phyloP scores from a whole-genome alignment of 2,113 vertebrate genomes.

The Panthera tigris region DNA sequence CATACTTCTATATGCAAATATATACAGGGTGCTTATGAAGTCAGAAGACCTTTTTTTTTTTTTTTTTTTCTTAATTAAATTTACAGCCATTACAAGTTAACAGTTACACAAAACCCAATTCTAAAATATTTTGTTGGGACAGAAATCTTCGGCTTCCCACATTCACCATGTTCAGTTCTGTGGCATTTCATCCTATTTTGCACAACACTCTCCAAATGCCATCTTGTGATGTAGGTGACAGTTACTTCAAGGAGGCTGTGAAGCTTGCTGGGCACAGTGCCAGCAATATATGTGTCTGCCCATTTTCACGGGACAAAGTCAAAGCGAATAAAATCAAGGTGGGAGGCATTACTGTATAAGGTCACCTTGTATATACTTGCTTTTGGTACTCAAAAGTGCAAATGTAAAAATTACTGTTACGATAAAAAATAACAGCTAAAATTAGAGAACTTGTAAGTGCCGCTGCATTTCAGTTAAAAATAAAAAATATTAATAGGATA shows the following conservation, averaged over 20 bases:
- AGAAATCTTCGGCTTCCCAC: not conserved
- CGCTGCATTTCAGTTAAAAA: slow-evolving; percentile 46
- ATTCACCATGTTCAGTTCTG: not conserved
- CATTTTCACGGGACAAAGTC: not conserved
- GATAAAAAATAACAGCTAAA: slow-evolving; percentile 10
- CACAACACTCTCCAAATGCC: not conserved
- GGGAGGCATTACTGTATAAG: not conserved
- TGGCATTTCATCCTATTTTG: not conserved
- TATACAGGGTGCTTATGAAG: slow-evolving; percentile 49
- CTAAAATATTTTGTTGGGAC: slow-evolving; percentile 36
- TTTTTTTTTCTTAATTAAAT: slow-evolving; percentile 10
- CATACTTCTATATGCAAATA: slow-evolving; percentile 44
- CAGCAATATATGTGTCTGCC: not conserved
- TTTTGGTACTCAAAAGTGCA: slow-evolving; percentile 10
- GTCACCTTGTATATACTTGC: slow-evolving; percentile 60
- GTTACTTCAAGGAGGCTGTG: not conserved
- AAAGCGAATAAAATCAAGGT: not conserved
- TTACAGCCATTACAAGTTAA: not conserved
- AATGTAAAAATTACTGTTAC: slow-evolving; percentile 1
- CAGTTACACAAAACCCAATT: not conserved
- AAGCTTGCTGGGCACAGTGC: not conserved
- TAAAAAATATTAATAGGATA: slow-evolving; percentile 3
- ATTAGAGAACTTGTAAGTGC: slow-evolving; percentile 10
- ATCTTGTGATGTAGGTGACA: not conserved
- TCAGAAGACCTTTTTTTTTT: not conserved